Evolutionary conservation across 2,888 invertebrate species (phyloP).

Genomic region (Caradrina kadenii): DNA sequence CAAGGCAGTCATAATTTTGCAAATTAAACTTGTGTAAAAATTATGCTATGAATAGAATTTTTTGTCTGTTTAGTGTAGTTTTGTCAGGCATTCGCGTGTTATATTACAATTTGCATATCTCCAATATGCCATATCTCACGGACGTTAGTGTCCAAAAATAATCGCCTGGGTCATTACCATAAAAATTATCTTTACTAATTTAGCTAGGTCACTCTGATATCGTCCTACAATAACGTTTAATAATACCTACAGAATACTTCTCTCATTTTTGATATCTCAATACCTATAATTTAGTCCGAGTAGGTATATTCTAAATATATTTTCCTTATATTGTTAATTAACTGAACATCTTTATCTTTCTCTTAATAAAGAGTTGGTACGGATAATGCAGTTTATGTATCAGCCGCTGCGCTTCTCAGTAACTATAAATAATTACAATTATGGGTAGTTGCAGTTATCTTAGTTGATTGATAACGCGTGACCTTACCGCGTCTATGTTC

Average conservation of each 20-base stretch:
- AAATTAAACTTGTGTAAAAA: constrained; percentile 8
- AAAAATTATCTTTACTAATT: constrained; percentile 16
- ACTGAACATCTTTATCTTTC: neutral
- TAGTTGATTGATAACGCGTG: constrained; percentile 55
- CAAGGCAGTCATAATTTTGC: constrained; percentile 28
- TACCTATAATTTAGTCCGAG: neutral
- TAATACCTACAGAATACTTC: neutral
- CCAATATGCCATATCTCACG: constrained; percentile 27
- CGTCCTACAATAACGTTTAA: neutral
- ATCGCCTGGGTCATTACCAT: constrained; percentile 15
- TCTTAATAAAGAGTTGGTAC: constrained; percentile 4
- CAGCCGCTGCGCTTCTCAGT: constrained; percentile 41
- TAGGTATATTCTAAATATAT: neutral
- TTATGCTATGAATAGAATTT: constrained; percentile 6
- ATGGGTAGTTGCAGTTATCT: constrained; percentile 50
- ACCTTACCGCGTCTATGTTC: constrained; percentile 55
- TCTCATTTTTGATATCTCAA: neutral
- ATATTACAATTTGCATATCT: constrained; percentile 28
- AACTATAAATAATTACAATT: constrained; percentile 26
- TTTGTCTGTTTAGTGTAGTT: neutral
- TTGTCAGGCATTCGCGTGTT: constrained; percentile 8
- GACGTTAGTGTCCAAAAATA: constrained; percentile 11
- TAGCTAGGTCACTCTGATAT: constrained; percentile 2
- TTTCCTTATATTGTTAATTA: neutral
- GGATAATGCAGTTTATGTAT: constrained; percentile 22